Evolutionary conservation across 2,113 vertebrate species (phyloP).

Genomic region (Pangasianodon gigas): DNA sequence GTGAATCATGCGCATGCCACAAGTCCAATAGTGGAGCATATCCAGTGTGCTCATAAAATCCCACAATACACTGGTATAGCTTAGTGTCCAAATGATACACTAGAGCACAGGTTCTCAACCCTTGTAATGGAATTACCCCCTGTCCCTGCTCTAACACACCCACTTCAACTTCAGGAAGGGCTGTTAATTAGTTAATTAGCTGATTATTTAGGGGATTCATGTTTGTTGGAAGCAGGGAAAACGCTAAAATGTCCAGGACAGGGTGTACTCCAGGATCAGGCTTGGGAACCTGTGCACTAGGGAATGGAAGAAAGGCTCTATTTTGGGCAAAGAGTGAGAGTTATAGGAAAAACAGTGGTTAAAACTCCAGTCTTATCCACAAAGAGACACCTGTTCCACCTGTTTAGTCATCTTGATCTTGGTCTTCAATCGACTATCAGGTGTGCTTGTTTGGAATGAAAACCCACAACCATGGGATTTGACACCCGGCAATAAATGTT

Average conservation of each 20-base stretch:
- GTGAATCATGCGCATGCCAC: neutral
- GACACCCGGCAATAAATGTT: neutral
- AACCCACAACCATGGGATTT: neutral
- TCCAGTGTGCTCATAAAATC: neutral
- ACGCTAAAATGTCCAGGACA: neutral
- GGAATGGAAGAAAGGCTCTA: neutral
- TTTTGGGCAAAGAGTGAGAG: neutral
- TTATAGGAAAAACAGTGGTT: neutral
- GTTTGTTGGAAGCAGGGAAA: neutral
- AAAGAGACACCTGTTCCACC: neutral
- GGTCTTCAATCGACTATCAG: neutral
- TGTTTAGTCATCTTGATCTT: neutral
- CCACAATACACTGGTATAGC: neutral
- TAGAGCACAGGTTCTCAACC: neutral
- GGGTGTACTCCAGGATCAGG: neutral
- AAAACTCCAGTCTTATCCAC: neutral
- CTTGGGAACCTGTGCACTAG: neutral
- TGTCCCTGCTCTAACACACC: neutral
- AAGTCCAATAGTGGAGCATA: neutral
- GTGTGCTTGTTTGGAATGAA: neutral
- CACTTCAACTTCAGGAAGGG: neutral
- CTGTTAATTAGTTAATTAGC: neutral
- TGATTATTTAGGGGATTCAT: neutral
- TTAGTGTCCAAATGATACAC: neutral
- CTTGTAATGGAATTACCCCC: neutral